These are phyloP conservation scores for Melanophora roralis DNA, from an alignment of 2,888 invertebrate genomes.

Conservation along the genomic window DNA sequence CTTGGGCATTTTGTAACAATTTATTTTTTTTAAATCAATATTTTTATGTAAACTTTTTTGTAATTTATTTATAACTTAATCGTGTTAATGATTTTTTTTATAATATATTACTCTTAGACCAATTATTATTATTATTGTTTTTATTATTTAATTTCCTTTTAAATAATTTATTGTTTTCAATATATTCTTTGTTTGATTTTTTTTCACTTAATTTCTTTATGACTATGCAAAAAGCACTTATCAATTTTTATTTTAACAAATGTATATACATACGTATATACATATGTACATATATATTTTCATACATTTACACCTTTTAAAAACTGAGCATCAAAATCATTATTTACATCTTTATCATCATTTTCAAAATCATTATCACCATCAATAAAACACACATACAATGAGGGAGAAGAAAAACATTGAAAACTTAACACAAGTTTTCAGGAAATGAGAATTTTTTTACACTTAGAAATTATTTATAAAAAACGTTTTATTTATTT, in stretches of 20 bases:
- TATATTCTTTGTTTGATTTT: conserved; percentile 34
- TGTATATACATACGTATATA: too few relatives aligned
- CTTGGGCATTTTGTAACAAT: conserved; percentile 41
- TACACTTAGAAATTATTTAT: background rate
- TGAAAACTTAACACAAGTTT: background rate
- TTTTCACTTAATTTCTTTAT: conserved; percentile 4
- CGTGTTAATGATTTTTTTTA: background rate
- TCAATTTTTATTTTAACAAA: too few relatives aligned
- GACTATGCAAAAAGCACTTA: conserved; percentile 12
- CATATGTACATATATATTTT: too few relatives aligned
- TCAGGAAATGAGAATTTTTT: background rate
- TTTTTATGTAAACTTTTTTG: background rate
- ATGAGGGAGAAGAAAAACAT: background rate
- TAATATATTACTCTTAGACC: background rate
- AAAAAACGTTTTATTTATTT: background rate
- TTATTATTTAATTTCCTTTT: background rate
- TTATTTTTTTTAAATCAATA: background rate
- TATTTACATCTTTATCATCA: background rate
- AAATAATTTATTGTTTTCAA: background rate
- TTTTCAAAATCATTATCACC: background rate
- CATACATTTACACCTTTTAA: conserved; percentile 53
- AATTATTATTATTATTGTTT: conserved; percentile 1
- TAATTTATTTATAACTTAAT: background rate
- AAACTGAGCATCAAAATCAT: conserved; percentile 1
- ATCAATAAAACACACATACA: background rate